Conservation (phyloP, 2,113 vertebrate species). For the Electrona antarctica region DNA sequence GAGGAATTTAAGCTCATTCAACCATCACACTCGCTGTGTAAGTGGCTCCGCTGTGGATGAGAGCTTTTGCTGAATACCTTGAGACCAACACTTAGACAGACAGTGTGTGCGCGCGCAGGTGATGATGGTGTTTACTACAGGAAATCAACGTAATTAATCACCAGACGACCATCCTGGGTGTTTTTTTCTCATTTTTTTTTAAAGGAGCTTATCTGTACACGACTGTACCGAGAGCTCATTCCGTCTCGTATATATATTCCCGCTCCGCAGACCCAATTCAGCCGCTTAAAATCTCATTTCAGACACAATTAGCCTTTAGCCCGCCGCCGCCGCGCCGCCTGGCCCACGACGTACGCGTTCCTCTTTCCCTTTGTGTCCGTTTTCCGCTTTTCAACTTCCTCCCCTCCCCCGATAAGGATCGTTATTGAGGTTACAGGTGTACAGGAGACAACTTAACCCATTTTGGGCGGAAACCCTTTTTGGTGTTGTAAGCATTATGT, state of each 20-base stretch:
- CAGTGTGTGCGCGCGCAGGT: no score
- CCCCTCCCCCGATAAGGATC: slow-evolving; percentile 63
- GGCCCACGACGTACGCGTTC: slow-evolving; percentile 25
- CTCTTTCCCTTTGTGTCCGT: slow-evolving; percentile 42
- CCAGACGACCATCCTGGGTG: slow-evolving; percentile 32
- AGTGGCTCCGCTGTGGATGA: no score
- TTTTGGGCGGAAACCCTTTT: no score
- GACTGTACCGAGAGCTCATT: slow-evolving; percentile 48
- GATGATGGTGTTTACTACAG: slow-evolving; percentile 32
- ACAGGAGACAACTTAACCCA: slow-evolving; percentile 47
- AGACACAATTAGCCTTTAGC: slow-evolving; percentile 81
- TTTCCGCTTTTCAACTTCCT: slow-evolving; percentile 57
- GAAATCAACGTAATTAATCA: slow-evolving; percentile 62
- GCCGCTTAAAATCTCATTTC: slow-evolving; percentile 79
- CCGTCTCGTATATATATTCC: slow-evolving; percentile 39
- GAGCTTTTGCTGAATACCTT: no score
- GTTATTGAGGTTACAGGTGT: slow-evolving; percentile 63
- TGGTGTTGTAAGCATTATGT: no score
- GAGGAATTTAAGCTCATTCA: no score
- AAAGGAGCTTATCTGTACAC: slow-evolving; percentile 54
- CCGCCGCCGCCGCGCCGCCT: slow-evolving; percentile 44
- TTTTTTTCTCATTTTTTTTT: slow-evolving; percentile 5
- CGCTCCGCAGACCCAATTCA: slow-evolving; percentile 71
- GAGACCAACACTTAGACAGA: no score
- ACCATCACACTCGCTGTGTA: no score